phyloP scores from a whole-genome alignment of 2,797 vertebrate species.

The Hoplostethus mediterraneus region DNA sequence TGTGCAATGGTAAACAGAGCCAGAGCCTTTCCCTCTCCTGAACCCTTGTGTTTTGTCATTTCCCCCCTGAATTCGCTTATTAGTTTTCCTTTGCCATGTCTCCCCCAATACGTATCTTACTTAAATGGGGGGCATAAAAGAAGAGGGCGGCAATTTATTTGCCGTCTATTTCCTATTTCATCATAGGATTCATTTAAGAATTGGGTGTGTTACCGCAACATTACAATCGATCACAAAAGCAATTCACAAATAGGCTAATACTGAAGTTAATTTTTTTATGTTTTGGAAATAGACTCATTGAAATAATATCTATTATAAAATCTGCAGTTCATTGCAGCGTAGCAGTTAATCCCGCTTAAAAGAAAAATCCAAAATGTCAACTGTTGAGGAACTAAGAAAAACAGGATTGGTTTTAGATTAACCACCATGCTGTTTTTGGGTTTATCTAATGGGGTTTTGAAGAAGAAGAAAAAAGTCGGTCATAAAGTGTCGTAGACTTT shows the following conservation, averaged over 20 bases:
- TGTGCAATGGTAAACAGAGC: conserved; percentile 84
- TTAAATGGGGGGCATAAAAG: conserved; percentile 70
- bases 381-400: too few species aligned
- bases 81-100: conserved; percentile 73
- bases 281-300: background rate
- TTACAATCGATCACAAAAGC: conserved; percentile 14
- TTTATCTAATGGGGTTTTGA: too few species aligned
- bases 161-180: conserved; percentile 52
- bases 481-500: too few species aligned
- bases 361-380: background rate
- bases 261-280: background rate
- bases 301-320: background rate
- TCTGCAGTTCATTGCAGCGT: too few species aligned
- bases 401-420: too few species aligned
- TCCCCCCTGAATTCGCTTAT: conserved; percentile 76
- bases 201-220: conserved; percentile 25
- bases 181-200: conserved; percentile 46
- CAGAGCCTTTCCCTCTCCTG: conserved; percentile 76
- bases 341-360: too few species aligned
- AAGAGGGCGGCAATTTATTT: conserved; percentile 66
- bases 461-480: too few species aligned
- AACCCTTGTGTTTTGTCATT: conserved; percentile 76
- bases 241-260: background rate
- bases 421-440: too few species aligned
- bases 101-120: conserved; percentile 66